These are phyloP conservation scores for Macrostomum lignano DNA, from an alignment of 1,140 invertebrate genomes.

Conservation along the genomic window DNA sequence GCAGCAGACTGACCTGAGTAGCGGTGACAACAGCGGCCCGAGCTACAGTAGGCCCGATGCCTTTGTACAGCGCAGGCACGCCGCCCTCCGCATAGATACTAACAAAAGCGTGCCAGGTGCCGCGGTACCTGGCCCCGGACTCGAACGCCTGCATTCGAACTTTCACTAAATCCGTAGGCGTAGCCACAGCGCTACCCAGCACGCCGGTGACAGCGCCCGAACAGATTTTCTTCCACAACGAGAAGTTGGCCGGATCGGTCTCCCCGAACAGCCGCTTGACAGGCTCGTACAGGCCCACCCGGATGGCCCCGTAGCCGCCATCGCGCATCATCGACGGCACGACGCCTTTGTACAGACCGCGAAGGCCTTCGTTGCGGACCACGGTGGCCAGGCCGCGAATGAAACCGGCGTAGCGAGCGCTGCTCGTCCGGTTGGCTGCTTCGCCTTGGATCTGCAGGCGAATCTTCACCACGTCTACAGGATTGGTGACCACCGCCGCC, in stretches of 20 bases:
- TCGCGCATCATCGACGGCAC: slow-evolving; percentile 12
- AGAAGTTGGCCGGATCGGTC: slow-evolving; percentile 12
- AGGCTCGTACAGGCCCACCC: slow-evolving; percentile 14
- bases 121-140: neutral
- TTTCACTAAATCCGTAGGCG: slow-evolving; percentile 14
- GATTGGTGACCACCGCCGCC: slow-evolving; percentile 12
- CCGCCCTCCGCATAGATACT: too few relatives aligned
- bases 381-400: slow-evolving; percentile 10
- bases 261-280: slow-evolving; percentile 12
- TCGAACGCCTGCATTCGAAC: slow-evolving; percentile 14
- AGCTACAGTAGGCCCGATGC: too few relatives aligned
- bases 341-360: slow-evolving; percentile 12
- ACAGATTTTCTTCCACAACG: slow-evolving; percentile 14
- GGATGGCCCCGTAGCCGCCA: slow-evolving; percentile 13
- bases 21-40: too few relatives aligned
- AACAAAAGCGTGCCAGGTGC: neutral
- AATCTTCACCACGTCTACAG: slow-evolving; percentile 15
- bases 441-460: slow-evolving; percentile 15
- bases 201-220: slow-evolving; percentile 13
- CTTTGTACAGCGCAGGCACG: too few relatives aligned
- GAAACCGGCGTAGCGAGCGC: slow-evolving; percentile 11
- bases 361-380: slow-evolving; percentile 11
- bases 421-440: slow-evolving; percentile 9
- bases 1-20: too few relatives aligned
- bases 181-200: slow-evolving; percentile 11